A percentile compares a stretch with the other conserved stretches of the same genome.
Evolutionary conservation across 2,113 vertebrate species (phyloP).

Genomic region (Numenius arquata): DNA sequence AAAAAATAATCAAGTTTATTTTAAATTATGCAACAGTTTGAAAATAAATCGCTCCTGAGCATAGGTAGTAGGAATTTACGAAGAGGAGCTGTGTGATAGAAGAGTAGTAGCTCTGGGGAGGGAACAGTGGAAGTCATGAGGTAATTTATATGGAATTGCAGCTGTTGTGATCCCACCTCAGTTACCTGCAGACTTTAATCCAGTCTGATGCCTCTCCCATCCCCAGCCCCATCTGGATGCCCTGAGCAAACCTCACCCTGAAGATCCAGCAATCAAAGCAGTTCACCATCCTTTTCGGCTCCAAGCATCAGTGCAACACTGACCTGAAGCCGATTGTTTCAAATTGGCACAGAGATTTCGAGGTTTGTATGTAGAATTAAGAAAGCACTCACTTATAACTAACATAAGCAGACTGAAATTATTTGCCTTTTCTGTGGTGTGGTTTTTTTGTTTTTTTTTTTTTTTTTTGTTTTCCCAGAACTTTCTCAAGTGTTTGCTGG

Average conservation of each 20-base stretch:
- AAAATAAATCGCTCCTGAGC: not conserved
- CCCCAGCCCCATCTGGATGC: not conserved
- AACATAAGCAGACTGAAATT: not conserved
- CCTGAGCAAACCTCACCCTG: not conserved
- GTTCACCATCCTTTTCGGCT: not conserved
- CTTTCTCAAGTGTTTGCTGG: not conserved
- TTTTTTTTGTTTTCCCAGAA: not conserved
- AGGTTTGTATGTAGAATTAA: not conserved
- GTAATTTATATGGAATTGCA: not conserved
- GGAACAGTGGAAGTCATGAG: no score
- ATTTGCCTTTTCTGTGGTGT: not conserved
- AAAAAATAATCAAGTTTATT: not conserved
- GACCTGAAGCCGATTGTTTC: not conserved
- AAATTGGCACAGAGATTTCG: not conserved
- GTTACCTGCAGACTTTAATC: not conserved
- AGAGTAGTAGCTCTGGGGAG: fast-evolving
- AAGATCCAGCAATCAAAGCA: not conserved
- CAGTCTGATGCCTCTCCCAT: not conserved
- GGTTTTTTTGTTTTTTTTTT: no score
- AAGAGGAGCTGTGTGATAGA: not conserved
- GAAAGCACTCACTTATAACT: not conserved
- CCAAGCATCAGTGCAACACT: not conserved
- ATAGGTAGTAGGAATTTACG: not conserved
- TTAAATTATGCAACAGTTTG: not conserved
- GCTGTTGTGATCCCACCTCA: fast-evolving